Conservation (phyloP, 2,113 vertebrate genomes). For the Corvus moneduloides region DNA sequence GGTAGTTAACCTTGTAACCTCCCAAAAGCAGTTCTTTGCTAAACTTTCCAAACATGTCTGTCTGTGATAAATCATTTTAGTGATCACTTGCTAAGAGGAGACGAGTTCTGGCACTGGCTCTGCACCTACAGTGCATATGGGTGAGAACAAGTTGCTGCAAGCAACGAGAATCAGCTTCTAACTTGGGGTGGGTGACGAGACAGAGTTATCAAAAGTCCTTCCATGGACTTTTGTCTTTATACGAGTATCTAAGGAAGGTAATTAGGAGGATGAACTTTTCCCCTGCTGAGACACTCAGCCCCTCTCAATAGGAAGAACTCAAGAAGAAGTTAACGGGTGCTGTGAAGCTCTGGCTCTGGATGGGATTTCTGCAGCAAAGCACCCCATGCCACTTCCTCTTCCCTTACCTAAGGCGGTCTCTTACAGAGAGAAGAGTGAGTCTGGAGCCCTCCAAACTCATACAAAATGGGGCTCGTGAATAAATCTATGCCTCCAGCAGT, state of each 20-base stretch:
- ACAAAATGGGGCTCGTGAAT: not conserved
- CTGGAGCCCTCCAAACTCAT: not conserved
- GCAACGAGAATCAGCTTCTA: not conserved
- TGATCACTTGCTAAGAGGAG: constrained; percentile 32
- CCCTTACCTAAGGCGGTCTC: not conserved
- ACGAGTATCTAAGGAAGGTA: not conserved
- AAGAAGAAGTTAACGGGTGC: accelerated
- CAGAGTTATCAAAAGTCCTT: constrained; percentile 27
- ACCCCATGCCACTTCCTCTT: not conserved
- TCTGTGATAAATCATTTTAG: constrained; percentile 84
- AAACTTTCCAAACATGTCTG: constrained; percentile 82
- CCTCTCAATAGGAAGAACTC: not conserved
- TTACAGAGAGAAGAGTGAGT: not conserved
- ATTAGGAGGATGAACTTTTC: not conserved
- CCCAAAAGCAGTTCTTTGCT: constrained; percentile 80
- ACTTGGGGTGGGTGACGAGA: not conserved
- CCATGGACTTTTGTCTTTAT: not conserved
- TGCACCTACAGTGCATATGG: not conserved
- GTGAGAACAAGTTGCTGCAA: not conserved
- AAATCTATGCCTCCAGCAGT: not conserved
- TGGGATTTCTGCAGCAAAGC: not conserved
- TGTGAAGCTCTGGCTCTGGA: accelerated
- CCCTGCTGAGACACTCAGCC: not conserved
- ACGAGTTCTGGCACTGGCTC: constrained; percentile 47
- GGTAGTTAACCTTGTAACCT: constrained; percentile 95